Evolutionary conservation across 2,797 vertebrate species (phyloP).

Genomic region (Petrocephalus sullivani): DNA sequence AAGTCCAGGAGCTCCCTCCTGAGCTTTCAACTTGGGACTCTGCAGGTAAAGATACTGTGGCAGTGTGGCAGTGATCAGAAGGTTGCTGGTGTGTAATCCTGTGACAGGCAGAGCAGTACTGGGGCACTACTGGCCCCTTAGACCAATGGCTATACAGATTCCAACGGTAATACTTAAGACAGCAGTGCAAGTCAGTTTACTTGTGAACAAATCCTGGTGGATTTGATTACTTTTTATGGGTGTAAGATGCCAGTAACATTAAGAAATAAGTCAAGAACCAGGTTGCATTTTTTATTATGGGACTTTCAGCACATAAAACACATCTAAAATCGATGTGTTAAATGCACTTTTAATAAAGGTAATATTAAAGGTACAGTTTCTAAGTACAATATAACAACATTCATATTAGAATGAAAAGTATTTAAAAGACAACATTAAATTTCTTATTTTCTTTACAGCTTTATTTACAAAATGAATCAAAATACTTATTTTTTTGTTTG

Average conservation of each 20-base stretch:
- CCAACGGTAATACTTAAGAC: background rate
- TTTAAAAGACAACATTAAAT: conserved; percentile 86
- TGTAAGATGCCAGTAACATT: background rate
- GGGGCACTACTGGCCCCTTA: background rate
- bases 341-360: conserved; percentile 80
- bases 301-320: conserved; percentile 76
- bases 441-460: conserved; percentile 74
- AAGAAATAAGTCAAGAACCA: conserved; percentile 62
- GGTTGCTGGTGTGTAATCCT: background rate
- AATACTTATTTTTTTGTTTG: conserved; percentile 59
- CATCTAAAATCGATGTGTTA: conserved; percentile 82
- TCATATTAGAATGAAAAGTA: conserved; percentile 85
- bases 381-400: conserved; percentile 89
- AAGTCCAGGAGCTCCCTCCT: background rate
- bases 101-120: too few relatives aligned
- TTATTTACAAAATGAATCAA: conserved; percentile 85
- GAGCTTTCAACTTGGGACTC: background rate
- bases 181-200: background rate
- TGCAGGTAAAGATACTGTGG: background rate
- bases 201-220: background rate
- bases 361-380: conserved; percentile 81
- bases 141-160: background rate
- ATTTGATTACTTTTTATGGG: background rate
- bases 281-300: conserved; percentile 77
- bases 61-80: background rate